Percentiles rank a stretch among this genome's conserved stretches.
phyloP scores from a whole-genome alignment of 2,113 vertebrate genomes.

The Melanotaenia duboulayi region DNA sequence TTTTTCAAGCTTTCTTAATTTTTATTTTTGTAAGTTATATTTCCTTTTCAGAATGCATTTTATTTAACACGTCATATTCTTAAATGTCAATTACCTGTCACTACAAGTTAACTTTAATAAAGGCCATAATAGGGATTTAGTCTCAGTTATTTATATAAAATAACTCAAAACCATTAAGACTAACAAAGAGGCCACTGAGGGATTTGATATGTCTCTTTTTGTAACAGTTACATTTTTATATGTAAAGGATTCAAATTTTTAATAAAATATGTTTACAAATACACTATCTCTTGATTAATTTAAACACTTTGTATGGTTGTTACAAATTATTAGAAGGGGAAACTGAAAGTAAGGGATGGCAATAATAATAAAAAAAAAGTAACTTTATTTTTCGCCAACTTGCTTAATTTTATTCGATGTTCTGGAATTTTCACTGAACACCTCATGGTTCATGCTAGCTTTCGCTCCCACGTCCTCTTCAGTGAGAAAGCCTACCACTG shows the following conservation, averaged over 20 bases:
- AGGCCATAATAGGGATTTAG: constrained; percentile 27
- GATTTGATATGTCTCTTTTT: constrained; percentile 62
- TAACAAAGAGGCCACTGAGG: constrained; percentile 34
- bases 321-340: background rate
- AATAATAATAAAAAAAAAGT: background rate
- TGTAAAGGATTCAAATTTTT: constrained; percentile 70
- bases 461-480: background rate
- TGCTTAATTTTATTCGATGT: background rate
- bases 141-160: constrained; percentile 32
- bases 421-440: constrained; percentile 50
- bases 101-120: constrained; percentile 11
- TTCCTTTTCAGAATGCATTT: constrained; percentile 23
- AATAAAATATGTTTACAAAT: constrained; percentile 64
- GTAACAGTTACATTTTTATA: constrained; percentile 64
- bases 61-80: constrained; percentile 25
- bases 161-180: constrained; percentile 44
- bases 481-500: background rate
- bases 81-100: constrained; percentile 19
- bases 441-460: constrained; percentile 11
- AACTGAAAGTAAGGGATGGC: too few species aligned
- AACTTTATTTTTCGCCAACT: background rate
- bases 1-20: constrained; percentile 21
- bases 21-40: constrained; percentile 65
- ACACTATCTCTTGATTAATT: background rate
- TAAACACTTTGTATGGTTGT: background rate